These are phyloP conservation scores for Doryteuthis pealeii DNA, from an alignment of 1,140 invertebrate genomes.

Conservation along the genomic window DNA sequence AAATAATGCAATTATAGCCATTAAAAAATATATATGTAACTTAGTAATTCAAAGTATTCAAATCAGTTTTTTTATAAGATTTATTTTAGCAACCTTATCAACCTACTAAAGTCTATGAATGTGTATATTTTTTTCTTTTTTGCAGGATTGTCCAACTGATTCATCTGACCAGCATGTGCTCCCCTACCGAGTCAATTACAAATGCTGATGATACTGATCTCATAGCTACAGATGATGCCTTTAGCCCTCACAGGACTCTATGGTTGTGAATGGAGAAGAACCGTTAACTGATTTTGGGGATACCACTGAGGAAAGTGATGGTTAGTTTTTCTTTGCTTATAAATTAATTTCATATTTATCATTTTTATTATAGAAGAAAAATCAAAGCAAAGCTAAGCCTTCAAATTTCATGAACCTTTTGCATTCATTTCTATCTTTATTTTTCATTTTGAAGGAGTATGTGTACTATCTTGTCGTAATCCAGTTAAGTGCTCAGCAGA, in stretches of 20 bases:
- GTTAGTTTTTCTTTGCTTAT: constrained; percentile 18
- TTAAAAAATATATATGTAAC: no score
- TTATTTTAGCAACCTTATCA: no score
- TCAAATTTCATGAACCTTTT: no score
- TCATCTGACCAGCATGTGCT: constrained; percentile 22
- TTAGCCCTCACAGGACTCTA: constrained; percentile 19
- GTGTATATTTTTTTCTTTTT: background rate
- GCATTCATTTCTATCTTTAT: background rate
- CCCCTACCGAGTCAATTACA: constrained; percentile 11
- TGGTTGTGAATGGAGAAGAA: constrained; percentile 21
- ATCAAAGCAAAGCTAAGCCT: no score
- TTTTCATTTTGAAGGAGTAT: background rate
- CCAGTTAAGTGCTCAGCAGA: constrained; percentile 1
- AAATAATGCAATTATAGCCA: no score
- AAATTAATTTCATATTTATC: background rate
- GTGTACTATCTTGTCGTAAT: constrained; percentile 4
- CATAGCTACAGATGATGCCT: constrained; percentile 30
- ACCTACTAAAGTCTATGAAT: no score
- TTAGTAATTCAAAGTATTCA: no score
- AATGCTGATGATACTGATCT: constrained; percentile 32
- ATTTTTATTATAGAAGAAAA: background rate
- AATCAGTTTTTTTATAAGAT: no score
- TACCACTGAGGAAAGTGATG: constrained; percentile 76
- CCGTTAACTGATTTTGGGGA: constrained; percentile 78
- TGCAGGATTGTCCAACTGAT: constrained; percentile 25